phyloP scores from a whole-genome alignment of 2,113 vertebrate species.

The Callipepla squamata region DNA sequence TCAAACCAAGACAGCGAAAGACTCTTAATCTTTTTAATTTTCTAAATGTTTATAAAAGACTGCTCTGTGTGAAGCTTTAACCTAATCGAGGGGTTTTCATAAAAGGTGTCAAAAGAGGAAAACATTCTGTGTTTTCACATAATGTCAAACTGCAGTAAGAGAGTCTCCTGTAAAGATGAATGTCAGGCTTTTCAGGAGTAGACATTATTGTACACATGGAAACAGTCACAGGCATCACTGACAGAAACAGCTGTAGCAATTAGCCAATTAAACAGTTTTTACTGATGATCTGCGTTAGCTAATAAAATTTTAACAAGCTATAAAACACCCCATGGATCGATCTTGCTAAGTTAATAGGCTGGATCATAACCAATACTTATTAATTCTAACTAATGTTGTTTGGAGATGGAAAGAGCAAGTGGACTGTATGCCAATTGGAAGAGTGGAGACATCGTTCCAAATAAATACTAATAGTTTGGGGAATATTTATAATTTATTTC shows the following conservation, averaged over 20 bases:
- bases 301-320: conserved; percentile 61
- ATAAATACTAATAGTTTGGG: neutral
- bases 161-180: neutral
- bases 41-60: neutral
- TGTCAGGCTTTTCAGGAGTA: neutral
- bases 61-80: neutral
- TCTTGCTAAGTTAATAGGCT: conserved; percentile 46
- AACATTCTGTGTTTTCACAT: neutral
- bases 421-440: neutral
- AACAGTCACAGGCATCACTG: neutral
- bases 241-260: conserved; percentile 57
- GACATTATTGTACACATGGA: neutral
- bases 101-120: neutral
- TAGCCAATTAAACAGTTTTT: conserved; percentile 56
- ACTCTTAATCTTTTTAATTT: neutral
- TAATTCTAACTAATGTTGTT: conserved; percentile 38
- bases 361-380: conserved; percentile 40
- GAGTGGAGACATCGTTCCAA: neutral
- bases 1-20: neutral
- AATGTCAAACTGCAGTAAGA: neutral
- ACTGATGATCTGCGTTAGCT: conserved; percentile 53
- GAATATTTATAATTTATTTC: conserved; percentile 14
- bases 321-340: conserved; percentile 42
- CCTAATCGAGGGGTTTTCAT: neutral
- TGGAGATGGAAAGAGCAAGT: neutral